Conservation (phyloP, 2,888 invertebrate species). For the Drosophila tripunctata region DNA sequence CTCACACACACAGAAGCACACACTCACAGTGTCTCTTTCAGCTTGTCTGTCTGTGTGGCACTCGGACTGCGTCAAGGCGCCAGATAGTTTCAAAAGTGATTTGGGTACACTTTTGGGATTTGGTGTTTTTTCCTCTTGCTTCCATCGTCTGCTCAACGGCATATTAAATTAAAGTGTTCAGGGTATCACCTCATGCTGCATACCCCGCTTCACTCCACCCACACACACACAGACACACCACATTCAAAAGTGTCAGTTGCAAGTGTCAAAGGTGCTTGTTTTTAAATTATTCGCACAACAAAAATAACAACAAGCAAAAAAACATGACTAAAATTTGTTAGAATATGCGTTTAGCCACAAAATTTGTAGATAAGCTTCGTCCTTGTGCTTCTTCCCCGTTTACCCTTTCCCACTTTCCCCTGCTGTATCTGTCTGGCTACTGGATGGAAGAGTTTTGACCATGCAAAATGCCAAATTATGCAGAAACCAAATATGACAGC, state of each 20-base stretch:
- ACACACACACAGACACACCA: not conserved
- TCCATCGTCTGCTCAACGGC: constrained; percentile 65
- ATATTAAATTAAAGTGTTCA: constrained; percentile 77
- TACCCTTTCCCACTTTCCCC: not conserved
- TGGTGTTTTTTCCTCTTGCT: constrained; percentile 47
- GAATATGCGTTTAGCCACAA: constrained; percentile 75
- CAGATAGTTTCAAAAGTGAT: constrained; percentile 80
- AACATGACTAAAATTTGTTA: constrained; percentile 67
- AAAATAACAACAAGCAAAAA: constrained; percentile 35
- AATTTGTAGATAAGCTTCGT: constrained; percentile 61
- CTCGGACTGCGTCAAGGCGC: constrained; percentile 64
- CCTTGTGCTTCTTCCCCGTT: constrained; percentile 20
- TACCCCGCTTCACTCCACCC: not conserved
- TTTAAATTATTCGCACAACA: constrained; percentile 70
- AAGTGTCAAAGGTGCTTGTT: constrained; percentile 79
- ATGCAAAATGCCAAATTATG: constrained; percentile 66
- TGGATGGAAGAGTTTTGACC: constrained; percentile 19
- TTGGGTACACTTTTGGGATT: constrained; percentile 79
- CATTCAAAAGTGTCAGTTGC: constrained; percentile 72
- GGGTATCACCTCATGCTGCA: constrained; percentile 53
- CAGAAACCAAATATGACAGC: constrained; percentile 60
- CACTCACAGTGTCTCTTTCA: not conserved
- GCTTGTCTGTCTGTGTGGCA: constrained; percentile 25
- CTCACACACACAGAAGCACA: not conserved
- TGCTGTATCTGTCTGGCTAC: constrained; percentile 8